Evolutionary conservation across 1,140 invertebrate genomes (phyloP), one percentile per base, ranked within the genome.

Genomic region (Drosophila leontia): DNA sequence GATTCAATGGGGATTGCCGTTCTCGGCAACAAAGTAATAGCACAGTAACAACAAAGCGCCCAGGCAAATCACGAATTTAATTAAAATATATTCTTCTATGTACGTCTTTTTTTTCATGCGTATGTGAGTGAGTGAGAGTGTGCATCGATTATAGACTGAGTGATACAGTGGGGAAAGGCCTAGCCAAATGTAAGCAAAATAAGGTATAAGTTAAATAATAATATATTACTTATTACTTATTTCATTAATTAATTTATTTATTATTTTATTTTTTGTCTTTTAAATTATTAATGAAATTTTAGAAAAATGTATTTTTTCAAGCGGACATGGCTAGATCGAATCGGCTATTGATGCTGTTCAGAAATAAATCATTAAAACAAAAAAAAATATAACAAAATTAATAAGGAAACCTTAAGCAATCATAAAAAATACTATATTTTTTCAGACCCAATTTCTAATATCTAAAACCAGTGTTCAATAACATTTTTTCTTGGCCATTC

Each of bases 71-170:
- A 77, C 62, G 71, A 64, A 84, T 87, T 87, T 86, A 84, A 87
- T 88, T 87, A 87, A 56, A 88, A 84, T 88, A 88, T 77, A 83
- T 75, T 58, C 32, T 63, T 56, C 67, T 70, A 68, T 67, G n/a
- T 70, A 23, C 63, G 67, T 47, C 12, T 67, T 45, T 57, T 32
- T 39, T 71, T 45, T 68, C 17, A 55, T 79, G 67, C 53, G 60
- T 65, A 55, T 60, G 44, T 59, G 56, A 51, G 55, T 39, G 32
- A 59, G 42, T 53, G 45, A 61, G 71, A 63, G 57, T 51, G 48
- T 63, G 35, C 64, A 75, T 26, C 39, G 81, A 76, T 63, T 41
- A 75, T 56, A 71, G 53, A 56, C 35, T 15, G 32, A 19, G 26
- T 19, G 7, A 15, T 26, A 88, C 77, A 64, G 76, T 88, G 84